These are phyloP conservation scores for Monomorium pharaonis DNA, from an alignment of 1,140 invertebrate species.

Conservation along the genomic window DNA sequence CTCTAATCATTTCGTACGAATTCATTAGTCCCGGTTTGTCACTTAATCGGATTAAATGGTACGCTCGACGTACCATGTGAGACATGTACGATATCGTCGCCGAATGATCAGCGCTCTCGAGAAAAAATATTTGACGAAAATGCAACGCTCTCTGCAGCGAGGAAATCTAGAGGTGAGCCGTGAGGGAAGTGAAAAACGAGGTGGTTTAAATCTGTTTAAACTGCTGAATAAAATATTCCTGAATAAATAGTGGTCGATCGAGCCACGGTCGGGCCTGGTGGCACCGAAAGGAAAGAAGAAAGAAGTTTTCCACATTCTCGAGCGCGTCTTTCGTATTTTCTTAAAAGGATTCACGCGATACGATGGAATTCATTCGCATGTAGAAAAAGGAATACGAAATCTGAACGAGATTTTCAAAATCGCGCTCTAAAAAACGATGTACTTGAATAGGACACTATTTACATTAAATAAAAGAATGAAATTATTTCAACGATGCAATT, in stretches of 20 bases:
- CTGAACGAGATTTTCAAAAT: background rate
- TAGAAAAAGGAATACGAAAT: background rate
- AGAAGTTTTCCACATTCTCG: conserved; percentile 6
- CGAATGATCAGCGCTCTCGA: background rate
- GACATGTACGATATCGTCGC: background rate
- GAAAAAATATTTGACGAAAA: conserved; percentile 1
- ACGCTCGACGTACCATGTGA: background rate
- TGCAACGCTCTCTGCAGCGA: background rate
- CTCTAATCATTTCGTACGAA: background rate
- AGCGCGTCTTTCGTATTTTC: background rate
- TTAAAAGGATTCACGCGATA: background rate
- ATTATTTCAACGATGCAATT: background rate
- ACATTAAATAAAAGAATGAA: background rate
- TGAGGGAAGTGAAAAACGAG: background rate
- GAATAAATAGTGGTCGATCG: conserved; percentile 51
- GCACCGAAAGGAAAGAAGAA: background rate
- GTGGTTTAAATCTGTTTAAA: conserved; percentile 40
- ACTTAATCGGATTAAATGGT: background rate
- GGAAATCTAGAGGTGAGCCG: background rate
- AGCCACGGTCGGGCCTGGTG: background rate
- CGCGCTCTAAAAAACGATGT: background rate
- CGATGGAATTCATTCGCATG: background rate
- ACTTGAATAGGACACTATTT: background rate
- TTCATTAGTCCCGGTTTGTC: background rate
- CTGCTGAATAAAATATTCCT: conserved; percentile 64